Evolutionary conservation across 2,888 invertebrate species (phyloP).

Genomic region (Pterostichus madidus): DNA sequence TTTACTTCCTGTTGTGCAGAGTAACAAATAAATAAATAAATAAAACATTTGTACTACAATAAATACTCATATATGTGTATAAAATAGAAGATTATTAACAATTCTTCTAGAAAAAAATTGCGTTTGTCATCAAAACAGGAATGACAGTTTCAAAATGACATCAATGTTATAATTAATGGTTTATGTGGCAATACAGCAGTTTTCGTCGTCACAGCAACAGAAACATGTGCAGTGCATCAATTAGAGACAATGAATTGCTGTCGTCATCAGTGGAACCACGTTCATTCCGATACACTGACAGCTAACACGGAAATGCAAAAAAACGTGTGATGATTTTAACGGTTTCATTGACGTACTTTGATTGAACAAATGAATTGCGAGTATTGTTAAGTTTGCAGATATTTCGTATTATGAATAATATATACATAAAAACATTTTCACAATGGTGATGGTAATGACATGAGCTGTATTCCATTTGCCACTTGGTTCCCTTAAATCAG

Average conservation of each 20-base stretch:
- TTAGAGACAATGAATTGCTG: neutral
- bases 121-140: too few species aligned
- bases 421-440: neutral
- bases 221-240: neutral
- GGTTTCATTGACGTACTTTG: slow-evolving; percentile 13
- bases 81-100: too few species aligned
- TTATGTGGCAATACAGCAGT: neutral
- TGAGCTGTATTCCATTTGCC: too few species aligned
- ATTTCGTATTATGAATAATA: slow-evolving; percentile 11
- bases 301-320: neutral
- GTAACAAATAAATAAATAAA: too few species aligned
- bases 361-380: slow-evolving; percentile 31
- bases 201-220: neutral
- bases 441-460: too few species aligned
- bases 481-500: too few species aligned
- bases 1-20: too few species aligned
- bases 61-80: too few species aligned
- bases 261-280: neutral
- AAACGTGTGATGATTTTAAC: slow-evolving; percentile 4
- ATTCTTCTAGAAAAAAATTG: too few species aligned
- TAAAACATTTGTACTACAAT: too few species aligned
- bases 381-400: slow-evolving; percentile 10
- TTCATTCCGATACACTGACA: neutral
- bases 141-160: too few species aligned
- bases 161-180: too few species aligned